A percentile compares a stretch with the other conserved stretches of the same genome.
These are phyloP conservation scores for Hystrix cristata DNA, from an alignment of 2,113 vertebrate genomes.

Conservation along the genomic window DNA sequence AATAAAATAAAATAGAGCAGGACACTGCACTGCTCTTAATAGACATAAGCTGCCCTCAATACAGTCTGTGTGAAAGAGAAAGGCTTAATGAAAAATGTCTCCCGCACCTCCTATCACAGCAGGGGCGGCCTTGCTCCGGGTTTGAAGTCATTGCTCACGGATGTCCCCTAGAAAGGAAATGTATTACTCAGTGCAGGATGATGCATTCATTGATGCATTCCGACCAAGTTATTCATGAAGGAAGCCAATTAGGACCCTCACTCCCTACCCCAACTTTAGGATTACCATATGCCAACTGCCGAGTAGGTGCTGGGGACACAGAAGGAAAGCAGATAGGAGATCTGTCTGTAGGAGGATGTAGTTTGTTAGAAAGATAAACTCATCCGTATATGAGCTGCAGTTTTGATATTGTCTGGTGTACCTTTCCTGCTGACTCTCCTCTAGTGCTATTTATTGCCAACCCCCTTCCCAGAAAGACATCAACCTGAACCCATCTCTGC, in stretches of 20 bases:
- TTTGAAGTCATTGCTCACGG: neutral
- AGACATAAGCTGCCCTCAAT: neutral
- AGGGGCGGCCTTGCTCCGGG: neutral
- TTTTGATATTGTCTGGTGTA: accelerated
- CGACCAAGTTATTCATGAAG: neutral
- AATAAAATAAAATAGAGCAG: neutral
- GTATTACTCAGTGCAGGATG: neutral
- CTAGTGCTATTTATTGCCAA: accelerated
- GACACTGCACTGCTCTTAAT: accelerated
- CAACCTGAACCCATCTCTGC: accelerated
- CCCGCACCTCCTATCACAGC: neutral
- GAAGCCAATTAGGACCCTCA: neutral
- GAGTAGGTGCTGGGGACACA: neutral
- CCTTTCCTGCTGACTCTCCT: neutral
- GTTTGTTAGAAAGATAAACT: neutral
- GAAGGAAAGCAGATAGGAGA: neutral
- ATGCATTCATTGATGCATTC: neutral
- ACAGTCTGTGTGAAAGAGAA: neutral
- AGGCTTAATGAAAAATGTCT: neutral
- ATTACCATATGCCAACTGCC: neutral
- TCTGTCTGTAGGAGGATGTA: accelerated
- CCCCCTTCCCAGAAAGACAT: accelerated
- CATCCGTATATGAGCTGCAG: accelerated
- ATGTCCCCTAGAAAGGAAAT: neutral
- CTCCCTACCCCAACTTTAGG: neutral